Evolutionary conservation across 2,888 invertebrate genomes (phyloP).

Genomic region (Cantharis rufa): DNA sequence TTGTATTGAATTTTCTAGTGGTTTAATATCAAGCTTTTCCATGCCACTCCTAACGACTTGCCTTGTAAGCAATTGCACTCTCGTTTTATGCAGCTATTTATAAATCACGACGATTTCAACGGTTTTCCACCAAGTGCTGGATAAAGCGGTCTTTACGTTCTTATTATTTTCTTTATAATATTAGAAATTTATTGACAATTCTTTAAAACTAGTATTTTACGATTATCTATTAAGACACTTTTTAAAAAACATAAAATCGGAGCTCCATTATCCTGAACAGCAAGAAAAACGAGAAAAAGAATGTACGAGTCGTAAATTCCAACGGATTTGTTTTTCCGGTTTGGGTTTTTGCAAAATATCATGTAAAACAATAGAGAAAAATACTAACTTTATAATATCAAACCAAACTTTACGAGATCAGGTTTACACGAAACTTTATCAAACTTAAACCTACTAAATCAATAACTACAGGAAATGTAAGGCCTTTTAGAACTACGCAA

Average conservation of each 20-base stretch:
- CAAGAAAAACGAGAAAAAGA: neutral
- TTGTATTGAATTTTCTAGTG: neutral
- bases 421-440: neutral
- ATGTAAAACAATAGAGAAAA: neutral
- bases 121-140: neutral
- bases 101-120: neutral
- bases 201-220: neutral
- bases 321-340: neutral
- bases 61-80: neutral
- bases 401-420: neutral
- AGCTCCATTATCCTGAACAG: neutral
- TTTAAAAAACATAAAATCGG: neutral
- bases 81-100: neutral
- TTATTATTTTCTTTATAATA: neutral
- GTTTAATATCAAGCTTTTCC: neutral
- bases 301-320: neutral
- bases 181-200: neutral
- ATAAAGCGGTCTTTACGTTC: neutral
- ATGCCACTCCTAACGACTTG: neutral
- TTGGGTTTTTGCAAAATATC: neutral
- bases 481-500: neutral
- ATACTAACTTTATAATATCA: neutral
- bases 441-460: neutral
- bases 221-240: neutral
- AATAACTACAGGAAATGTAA: neutral